Evolutionary conservation across 2,888 invertebrate genomes (phyloP).

Genomic region (Phaedon cochleariae): DNA sequence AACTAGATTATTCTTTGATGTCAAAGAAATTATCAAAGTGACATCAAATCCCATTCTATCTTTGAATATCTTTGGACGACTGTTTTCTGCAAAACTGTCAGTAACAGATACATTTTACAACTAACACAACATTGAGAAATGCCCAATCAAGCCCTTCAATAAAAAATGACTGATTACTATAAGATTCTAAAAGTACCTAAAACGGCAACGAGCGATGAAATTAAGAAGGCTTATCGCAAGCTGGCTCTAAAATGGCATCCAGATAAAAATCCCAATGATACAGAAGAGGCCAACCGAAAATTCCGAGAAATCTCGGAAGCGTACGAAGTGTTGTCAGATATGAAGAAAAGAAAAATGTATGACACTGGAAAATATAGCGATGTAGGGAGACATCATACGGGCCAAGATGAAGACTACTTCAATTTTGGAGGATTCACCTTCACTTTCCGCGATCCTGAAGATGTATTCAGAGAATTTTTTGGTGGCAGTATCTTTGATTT

Average conservation of each 20-base stretch:
- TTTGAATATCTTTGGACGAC: too few relatives aligned
- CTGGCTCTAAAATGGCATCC: constrained; percentile 40
- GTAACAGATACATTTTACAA: too few relatives aligned
- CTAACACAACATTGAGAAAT: too few relatives aligned
- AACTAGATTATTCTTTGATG: not conserved
- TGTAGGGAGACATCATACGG: not conserved
- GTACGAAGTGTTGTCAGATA: constrained; percentile 35
- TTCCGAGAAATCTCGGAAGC: constrained; percentile 40
- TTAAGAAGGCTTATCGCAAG: constrained; percentile 34
- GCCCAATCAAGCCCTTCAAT: not conserved
- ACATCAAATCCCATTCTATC: not conserved
- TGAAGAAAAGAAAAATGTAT: constrained; percentile 29
- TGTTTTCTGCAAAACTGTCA: too few relatives aligned
- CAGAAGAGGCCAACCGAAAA: constrained; percentile 25
- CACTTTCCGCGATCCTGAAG: constrained; percentile 33
- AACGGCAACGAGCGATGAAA: constrained; percentile 31
- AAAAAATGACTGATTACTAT: constrained; percentile 34
- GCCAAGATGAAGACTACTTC: constrained; percentile 17
- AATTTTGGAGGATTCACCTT: constrained; percentile 24
- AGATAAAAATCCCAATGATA: constrained; percentile 36
- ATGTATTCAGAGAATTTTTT: constrained; percentile 38
- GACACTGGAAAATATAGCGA: constrained; percentile 28
- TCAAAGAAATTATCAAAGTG: not conserved
- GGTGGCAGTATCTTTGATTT: constrained; percentile 31
- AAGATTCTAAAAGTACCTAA: constrained; percentile 33